Conservation (phyloP, 64 coral and sea anemone genomes). For the Stylophora pistillata region DNA sequence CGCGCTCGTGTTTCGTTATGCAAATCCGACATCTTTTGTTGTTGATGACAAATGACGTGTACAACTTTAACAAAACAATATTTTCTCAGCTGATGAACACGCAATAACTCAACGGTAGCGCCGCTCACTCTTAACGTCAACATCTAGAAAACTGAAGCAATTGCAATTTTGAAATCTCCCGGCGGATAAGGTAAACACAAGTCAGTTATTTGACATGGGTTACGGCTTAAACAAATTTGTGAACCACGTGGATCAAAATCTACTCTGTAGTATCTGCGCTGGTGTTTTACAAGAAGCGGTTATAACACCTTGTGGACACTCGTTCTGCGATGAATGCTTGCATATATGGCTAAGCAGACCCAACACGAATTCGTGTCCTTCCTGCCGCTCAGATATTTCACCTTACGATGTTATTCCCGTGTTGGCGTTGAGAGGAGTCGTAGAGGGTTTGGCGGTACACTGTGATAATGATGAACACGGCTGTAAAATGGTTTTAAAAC, state of each 20-base stretch:
- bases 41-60: slow-evolving; percentile 53
- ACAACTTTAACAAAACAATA: slow-evolving; percentile 32
- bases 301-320: slow-evolving; percentile 91
- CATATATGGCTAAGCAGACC: slow-evolving; percentile 84
- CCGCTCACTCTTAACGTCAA: background rate
- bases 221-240: slow-evolving; percentile 82
- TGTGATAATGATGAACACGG: slow-evolving; percentile 90
- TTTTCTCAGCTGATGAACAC: slow-evolving; percentile 44
- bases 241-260: slow-evolving; percentile 85
- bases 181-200: slow-evolving; percentile 12
- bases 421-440: slow-evolving; percentile 77
- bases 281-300: slow-evolving; percentile 91
- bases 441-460: slow-evolving; percentile 72
- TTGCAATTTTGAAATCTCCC: background rate
- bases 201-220: slow-evolving; percentile 67
- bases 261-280: slow-evolving; percentile 94
- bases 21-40: slow-evolving; percentile 59
- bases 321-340: slow-evolving; percentile 87
- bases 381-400: slow-evolving; percentile 62
- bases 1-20: slow-evolving; percentile 58
- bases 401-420: slow-evolving; percentile 70
- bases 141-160: background rate
- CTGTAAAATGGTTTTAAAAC: slow-evolving; percentile 90
- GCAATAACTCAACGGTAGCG: slow-evolving; percentile 23
- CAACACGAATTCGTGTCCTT: slow-evolving; percentile 67